phyloP scores from a whole-genome alignment of 2,797 vertebrate species.

The Diplodus sargus region DNA sequence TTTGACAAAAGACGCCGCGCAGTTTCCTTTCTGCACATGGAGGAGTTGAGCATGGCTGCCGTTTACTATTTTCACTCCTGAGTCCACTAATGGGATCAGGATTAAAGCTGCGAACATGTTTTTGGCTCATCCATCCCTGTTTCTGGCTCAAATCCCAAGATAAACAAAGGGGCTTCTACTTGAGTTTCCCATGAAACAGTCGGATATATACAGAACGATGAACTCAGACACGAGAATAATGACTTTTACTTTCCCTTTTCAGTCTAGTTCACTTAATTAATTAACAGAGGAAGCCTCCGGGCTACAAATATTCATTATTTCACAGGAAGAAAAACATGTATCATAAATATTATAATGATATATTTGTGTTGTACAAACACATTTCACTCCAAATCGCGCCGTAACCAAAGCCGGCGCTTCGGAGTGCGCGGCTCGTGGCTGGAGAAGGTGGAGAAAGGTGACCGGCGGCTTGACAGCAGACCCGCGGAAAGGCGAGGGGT shows the following conservation, averaged over 20 bases:
- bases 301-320: constrained; percentile 75
- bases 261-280: constrained; percentile 75
- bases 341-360: constrained; percentile 72
- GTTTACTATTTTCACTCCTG: constrained; percentile 52
- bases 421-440: not conserved
- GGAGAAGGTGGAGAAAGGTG: constrained; percentile 40
- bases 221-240: constrained; percentile 69
- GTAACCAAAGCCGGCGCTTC: constrained; percentile 24
- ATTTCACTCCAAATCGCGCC: constrained; percentile 41
- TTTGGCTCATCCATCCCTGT: constrained; percentile 45
- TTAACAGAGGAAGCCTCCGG: constrained; percentile 69
- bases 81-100: constrained; percentile 73
- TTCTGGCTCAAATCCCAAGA: constrained; percentile 59
- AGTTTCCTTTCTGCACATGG: constrained; percentile 55
- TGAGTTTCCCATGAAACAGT: constrained; percentile 47
- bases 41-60: constrained; percentile 43
- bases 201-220: constrained; percentile 47
- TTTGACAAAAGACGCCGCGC: constrained; percentile 68
- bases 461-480: constrained; percentile 20
- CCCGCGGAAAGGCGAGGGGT: constrained; percentile 19
- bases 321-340: constrained; percentile 70
- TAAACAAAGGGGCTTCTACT: constrained; percentile 53
- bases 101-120: constrained; percentile 65
- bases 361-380: constrained; percentile 55
- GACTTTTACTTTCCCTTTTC: constrained; percentile 73